Evolutionary conservation across 2,888 invertebrate genomes (phyloP).

Genomic region (Sinotaia quadrata): DNA sequence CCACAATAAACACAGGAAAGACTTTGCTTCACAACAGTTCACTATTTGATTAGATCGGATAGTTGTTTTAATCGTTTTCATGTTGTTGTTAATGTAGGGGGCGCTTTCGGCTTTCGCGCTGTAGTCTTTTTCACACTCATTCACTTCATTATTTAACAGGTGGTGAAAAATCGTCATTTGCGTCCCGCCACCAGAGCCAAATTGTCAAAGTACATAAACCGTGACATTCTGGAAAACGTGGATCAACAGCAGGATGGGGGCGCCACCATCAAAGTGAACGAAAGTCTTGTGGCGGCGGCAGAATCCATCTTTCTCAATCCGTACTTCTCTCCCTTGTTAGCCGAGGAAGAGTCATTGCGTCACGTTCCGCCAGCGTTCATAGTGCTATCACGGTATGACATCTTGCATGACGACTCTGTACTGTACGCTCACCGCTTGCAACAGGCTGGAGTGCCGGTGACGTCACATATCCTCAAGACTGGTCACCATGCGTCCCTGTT

Average conservation of each 20-base stretch:
- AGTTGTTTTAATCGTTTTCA: too few species aligned
- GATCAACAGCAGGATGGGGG: not conserved
- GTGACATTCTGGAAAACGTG: not conserved
- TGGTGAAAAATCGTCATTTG: not conserved
- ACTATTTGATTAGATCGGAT: too few species aligned
- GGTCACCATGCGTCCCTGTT: constrained; percentile 25
- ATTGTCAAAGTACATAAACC: constrained; percentile 14
- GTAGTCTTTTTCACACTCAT: too few species aligned
- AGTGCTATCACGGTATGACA: constrained; percentile 14
- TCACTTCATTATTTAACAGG: too few species aligned
- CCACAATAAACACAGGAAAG: too few species aligned
- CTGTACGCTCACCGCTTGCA: constrained; percentile 18
- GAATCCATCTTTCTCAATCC: constrained; percentile 13
- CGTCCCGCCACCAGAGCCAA: constrained; percentile 13
- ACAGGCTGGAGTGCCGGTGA: constrained; percentile 12
- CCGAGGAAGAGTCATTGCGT: constrained; percentile 4
- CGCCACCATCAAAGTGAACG: not conserved
- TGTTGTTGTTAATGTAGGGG: too few species aligned
- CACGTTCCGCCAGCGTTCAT: constrained; percentile 23
- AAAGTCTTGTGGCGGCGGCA: not conserved
- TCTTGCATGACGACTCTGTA: constrained; percentile 23
- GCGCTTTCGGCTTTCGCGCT: too few species aligned
- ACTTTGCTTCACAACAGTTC: too few species aligned
- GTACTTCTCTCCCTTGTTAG: constrained; percentile 25
- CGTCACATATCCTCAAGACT: not conserved